These are phyloP conservation scores for Thera britannica DNA, from an alignment of 2,888 invertebrate species.

Conservation along the genomic window DNA sequence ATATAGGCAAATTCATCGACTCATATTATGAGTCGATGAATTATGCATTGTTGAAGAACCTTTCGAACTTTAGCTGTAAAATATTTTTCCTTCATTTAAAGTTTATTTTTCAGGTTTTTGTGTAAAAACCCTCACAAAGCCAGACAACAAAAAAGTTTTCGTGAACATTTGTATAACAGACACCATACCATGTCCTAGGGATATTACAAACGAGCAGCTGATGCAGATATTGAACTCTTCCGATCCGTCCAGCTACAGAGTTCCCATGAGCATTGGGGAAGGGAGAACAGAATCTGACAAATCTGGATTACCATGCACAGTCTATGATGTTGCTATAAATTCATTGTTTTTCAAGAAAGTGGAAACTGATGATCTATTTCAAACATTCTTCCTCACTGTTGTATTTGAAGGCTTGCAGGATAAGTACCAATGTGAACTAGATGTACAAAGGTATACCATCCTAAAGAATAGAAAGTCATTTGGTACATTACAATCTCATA, in stretches of 20 bases:
- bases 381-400: slow-evolving; percentile 91
- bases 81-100: not conserved
- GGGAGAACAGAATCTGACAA: slow-evolving; percentile 92
- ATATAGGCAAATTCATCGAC: no score
- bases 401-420: slow-evolving; percentile 90
- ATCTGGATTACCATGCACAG: slow-evolving; percentile 88
- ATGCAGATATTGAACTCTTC: slow-evolving; percentile 87
- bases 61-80: not conserved
- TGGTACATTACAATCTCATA: slow-evolving; percentile 90
- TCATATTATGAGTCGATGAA: no score
- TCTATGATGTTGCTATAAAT: slow-evolving; percentile 94
- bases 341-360: slow-evolving; percentile 91
- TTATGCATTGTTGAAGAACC: no score
- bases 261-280: slow-evolving; percentile 96
- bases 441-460: slow-evolving; percentile 87
- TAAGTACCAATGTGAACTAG: slow-evolving; percentile 90
- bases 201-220: slow-evolving; percentile 89
- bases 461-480: slow-evolving; percentile 90
- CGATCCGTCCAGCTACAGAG: slow-evolving; percentile 89
- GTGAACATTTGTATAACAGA: slow-evolving; percentile 93
- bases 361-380: slow-evolving; percentile 88
- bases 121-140: slow-evolving; percentile 88
- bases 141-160: slow-evolving; percentile 90
- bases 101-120: slow-evolving; percentile 87
- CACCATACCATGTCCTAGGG: slow-evolving; percentile 89